Conservation (phyloP, 2,888 invertebrate species). For the Adela reaumurella region DNA sequence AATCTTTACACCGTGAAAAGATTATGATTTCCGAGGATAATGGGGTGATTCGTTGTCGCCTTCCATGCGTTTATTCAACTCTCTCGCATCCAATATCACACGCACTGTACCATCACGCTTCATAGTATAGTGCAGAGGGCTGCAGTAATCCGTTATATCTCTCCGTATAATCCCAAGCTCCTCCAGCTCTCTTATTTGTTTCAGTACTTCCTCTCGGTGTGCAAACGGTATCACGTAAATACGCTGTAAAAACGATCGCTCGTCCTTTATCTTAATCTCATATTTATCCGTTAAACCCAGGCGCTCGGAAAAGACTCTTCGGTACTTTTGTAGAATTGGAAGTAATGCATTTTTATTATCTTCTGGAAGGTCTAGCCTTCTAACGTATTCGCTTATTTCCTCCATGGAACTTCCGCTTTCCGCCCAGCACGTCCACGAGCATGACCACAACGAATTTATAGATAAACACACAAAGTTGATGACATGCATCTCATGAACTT, state of each 20-base stretch:
- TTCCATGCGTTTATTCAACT: slow-evolving; percentile 18
- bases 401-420: too few relatives aligned
- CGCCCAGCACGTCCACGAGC: too few relatives aligned
- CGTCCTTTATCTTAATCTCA: slow-evolving; percentile 12
- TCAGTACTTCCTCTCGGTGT: slow-evolving; percentile 14
- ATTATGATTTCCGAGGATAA: slow-evolving; percentile 13
- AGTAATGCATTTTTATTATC: too few relatives aligned
- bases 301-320: too few relatives aligned
- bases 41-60: slow-evolving; percentile 17
- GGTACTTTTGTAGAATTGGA: too few relatives aligned
- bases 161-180: slow-evolving; percentile 17
- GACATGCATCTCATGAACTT: too few relatives aligned
- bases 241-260: slow-evolving; percentile 11
- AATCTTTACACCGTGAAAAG: slow-evolving; percentile 13
- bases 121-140: slow-evolving; percentile 17
- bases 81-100: slow-evolving; percentile 19
- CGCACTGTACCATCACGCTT: slow-evolving; percentile 19
- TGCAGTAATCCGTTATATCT: slow-evolving; percentile 17
- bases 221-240: slow-evolving; percentile 19
- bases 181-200: slow-evolving; percentile 17
- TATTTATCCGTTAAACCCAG: slow-evolving; percentile 12
- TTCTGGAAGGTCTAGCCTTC: too few relatives aligned
- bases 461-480: too few relatives aligned
- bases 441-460: too few relatives aligned
- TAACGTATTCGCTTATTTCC: too few relatives aligned